Base-by-base conservation (phyloP, 2,888 invertebrate species). In the Calephelis perditalis region DNA sequence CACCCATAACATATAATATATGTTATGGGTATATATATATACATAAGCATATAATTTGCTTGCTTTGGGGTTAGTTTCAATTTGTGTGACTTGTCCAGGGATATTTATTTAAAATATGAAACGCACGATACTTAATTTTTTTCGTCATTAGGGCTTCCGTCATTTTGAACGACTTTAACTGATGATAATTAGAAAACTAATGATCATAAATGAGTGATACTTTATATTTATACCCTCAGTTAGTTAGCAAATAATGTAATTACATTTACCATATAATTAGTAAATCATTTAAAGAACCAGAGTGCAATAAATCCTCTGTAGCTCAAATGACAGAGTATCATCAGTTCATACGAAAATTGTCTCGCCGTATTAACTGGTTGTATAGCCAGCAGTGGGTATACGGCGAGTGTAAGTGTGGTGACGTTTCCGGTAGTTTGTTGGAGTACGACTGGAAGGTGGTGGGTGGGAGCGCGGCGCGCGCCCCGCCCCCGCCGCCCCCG, bases 371-470 rank as follows among this genome's bases (percentile, higher is more conserved):
- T 15, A 1, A 15, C 15, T 15, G 15, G 15, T 15, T 26, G 26
- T 26, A 26, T 26, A 26, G 26, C 26, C 26, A 26, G 26, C 26
- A 26, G 26, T 26, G 26, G 1, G 3, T 26, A 26, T 3, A 26
- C 26, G n/a, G n/a, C 26, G 26, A 26, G 26, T 26, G 26, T 26
- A 26, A 26, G 2, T 26, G 26, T 26, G 26, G 3, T 26, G 26
- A 26, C 26, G 26, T 26, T 26, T 26, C 26, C 26, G 26, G 26
- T 70, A 91, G 90, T 65, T 64, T 91, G 49, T 64, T 91, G 63
- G 88, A 90, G 65, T 86, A 86, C 74, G 91, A 91, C 70, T 91
- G 90, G 90, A 84, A 84, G 75, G 90, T 89, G n/a, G 70, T 90
- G 62, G 65, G 71, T 61, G 67, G 65, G 62, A 57, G 63, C 63